These are phyloP conservation scores for Penelope pileata DNA, from an alignment of 2,113 vertebrate genomes.

Conservation along the genomic window DNA sequence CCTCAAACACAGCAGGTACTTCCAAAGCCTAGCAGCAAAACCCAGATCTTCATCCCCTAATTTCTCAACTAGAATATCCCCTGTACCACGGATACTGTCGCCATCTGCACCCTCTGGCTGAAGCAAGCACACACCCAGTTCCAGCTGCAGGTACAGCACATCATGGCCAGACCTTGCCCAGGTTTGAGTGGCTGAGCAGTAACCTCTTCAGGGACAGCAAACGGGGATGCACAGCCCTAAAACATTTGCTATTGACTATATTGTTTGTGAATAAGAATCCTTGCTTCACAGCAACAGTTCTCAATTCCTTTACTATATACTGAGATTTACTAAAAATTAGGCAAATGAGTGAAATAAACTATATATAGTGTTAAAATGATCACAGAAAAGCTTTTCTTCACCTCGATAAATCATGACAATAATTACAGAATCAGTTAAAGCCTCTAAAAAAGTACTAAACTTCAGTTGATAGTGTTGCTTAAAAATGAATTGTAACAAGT, in stretches of 20 bases:
- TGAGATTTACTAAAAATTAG: neutral
- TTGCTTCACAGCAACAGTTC: neutral
- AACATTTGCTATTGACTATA: neutral
- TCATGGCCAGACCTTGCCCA: neutral
- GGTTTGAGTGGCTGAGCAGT: neutral
- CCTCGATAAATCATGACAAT: neutral
- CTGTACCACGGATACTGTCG: accelerated
- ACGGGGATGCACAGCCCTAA: neutral
- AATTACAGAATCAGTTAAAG: neutral
- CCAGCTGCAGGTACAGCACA: neutral
- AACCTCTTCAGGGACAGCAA: neutral
- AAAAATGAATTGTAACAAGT: neutral
- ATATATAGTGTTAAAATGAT: neutral
- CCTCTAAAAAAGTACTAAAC: neutral
- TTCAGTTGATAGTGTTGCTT: neutral
- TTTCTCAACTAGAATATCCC: neutral
- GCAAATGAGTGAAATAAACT: neutral
- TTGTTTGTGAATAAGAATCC: neutral
- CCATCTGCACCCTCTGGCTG: neutral
- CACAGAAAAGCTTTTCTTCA: neutral
- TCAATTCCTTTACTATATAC: neutral
- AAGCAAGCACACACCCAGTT: neutral
- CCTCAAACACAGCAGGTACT: neutral
- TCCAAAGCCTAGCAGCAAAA: neutral
- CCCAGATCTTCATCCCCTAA: neutral